Evolutionary conservation across 2,113 vertebrate genomes (phyloP).

Genomic region (Miniopterus natalensis): DNA sequence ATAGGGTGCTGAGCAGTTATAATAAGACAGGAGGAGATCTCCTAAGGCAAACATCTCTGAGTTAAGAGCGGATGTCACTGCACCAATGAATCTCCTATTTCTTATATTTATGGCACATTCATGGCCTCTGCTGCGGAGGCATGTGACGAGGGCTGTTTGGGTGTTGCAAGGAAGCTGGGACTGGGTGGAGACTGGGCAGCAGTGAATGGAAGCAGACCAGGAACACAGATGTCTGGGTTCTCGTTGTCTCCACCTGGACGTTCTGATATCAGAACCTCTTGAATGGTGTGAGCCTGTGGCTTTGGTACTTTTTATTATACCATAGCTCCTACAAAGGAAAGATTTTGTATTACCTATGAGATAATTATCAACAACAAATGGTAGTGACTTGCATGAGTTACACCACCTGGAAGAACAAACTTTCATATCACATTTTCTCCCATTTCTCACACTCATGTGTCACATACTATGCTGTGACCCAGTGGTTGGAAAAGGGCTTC

Average conservation of each 20-base stretch:
- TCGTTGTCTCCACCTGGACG: neutral
- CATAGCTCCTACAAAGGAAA: neutral
- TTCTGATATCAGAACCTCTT: neutral
- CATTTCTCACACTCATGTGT: neutral
- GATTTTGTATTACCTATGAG: neutral
- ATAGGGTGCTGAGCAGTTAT: neutral
- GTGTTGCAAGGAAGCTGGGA: neutral
- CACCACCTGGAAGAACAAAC: neutral
- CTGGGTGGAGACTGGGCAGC: neutral
- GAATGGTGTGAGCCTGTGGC: neutral
- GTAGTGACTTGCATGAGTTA: neutral
- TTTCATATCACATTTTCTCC: neutral
- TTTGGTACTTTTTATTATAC: conserved; percentile 44
- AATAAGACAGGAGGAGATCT: neutral
- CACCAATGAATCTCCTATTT: neutral
- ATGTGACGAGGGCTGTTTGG: neutral
- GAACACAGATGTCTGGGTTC: neutral
- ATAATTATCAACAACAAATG: neutral
- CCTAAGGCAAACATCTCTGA: neutral
- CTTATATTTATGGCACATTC: neutral
- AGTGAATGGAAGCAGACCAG: neutral
- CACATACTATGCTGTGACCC: neutral
- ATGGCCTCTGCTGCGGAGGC: neutral
- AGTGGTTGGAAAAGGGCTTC: neutral
- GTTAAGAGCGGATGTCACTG: neutral